A percentile compares a stretch with the other conserved stretches of the same genome.
Evolutionary conservation across 2,888 invertebrate genomes (phyloP).

Genomic region (Esperia sulphurella): DNA sequence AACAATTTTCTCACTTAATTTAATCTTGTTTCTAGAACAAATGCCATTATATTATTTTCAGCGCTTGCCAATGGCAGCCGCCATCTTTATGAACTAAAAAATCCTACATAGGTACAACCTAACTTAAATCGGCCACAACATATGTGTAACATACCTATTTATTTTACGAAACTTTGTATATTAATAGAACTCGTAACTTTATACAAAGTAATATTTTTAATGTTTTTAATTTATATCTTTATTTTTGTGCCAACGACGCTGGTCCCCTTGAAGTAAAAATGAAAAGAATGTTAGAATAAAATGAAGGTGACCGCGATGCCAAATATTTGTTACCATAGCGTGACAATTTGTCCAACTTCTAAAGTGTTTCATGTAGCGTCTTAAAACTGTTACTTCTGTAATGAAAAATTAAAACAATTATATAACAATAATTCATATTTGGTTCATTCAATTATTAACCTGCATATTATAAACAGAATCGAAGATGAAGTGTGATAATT

Average conservation of each 20-base stretch:
- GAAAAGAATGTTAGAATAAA: conserved; percentile 16
- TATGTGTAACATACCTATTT: not conserved
- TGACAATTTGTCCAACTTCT: not conserved
- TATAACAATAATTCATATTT: not conserved
- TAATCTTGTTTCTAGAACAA: conserved; percentile 16
- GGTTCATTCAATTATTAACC: not conserved
- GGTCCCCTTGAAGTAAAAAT: conserved; percentile 15
- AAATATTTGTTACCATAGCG: conserved; percentile 42
- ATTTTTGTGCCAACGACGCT: conserved; percentile 21
- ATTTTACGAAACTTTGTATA: not conserved
- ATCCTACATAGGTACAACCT: not conserved
- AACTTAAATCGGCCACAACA: not conserved
- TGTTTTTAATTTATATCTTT: not conserved
- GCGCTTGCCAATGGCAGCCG: conserved; percentile 30
- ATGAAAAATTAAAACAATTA: not conserved
- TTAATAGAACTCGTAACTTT: not conserved
- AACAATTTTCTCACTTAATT: conserved; percentile 19
- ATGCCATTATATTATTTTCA: conserved; percentile 28
- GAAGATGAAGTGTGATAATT: too few relatives aligned
- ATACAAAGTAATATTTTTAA: not conserved
- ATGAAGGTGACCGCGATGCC: conserved; percentile 38
- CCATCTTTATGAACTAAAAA: not conserved
- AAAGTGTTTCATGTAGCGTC: not conserved
- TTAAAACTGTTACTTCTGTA: not conserved
- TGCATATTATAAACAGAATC: too few relatives aligned